These are phyloP conservation scores for Palythoa grandis DNA, from an alignment of 92 coral and sea anemone species.

Conservation along the genomic window DNA sequence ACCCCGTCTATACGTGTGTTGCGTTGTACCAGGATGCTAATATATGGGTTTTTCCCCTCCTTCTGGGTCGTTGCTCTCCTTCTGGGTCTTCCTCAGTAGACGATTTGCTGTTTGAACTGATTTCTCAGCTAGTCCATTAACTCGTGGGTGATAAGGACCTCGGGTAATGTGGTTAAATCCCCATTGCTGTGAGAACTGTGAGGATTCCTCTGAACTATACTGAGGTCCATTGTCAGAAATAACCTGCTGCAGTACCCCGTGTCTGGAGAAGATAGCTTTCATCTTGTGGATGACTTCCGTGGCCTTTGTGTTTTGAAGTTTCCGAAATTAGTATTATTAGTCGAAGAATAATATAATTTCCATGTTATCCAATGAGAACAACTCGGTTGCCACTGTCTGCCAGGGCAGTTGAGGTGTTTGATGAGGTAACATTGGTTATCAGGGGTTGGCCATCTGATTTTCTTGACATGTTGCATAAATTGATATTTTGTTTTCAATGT, in stretches of 20 bases:
- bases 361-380: background rate
- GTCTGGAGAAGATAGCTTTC: background rate
- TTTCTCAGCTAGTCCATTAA: no score
- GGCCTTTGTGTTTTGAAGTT: background rate
- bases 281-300: background rate
- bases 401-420: background rate
- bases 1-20: background rate
- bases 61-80: no score
- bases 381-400: background rate
- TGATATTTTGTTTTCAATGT: background rate
- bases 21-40: no score
- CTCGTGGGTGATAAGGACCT: background rate
- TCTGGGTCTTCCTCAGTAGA: background rate
- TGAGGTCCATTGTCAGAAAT: no score
- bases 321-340: background rate
- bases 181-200: background rate
- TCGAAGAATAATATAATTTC: background rate
- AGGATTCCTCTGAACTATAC: background rate
- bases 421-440: background rate
- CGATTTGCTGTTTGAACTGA: background rate
- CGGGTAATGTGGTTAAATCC: background rate
- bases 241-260: background rate
- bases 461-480: background rate
- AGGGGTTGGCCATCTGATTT: background rate
- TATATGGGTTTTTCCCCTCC: background rate